phyloP scores from a whole-genome alignment of 2,113 vertebrate genomes.

The Grallaria varia region DNA sequence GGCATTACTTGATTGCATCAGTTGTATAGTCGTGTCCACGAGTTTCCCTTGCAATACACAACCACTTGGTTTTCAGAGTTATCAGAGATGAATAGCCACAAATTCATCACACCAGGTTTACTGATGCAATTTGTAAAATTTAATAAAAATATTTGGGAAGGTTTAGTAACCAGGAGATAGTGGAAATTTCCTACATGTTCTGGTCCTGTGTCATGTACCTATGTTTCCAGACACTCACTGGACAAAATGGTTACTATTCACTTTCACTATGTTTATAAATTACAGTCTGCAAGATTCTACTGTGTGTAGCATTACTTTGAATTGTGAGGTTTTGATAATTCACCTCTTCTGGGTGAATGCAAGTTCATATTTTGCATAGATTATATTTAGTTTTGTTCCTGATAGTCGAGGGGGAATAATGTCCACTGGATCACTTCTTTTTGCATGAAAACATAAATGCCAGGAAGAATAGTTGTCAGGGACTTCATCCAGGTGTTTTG shows the following conservation, averaged over 20 bases:
- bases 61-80: background rate
- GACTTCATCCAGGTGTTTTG: background rate
- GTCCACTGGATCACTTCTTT: background rate
- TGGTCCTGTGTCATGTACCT: background rate
- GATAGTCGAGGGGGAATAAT: background rate
- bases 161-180: background rate
- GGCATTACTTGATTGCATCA: too few relatives aligned
- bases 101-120: background rate
- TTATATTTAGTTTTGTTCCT: background rate
- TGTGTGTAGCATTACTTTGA: rapidly evolving
- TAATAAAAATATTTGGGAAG: background rate
- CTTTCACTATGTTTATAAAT: background rate
- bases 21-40: too few relatives aligned
- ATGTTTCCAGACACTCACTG: background rate
- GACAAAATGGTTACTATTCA: background rate
- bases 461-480: background rate
- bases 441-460: background rate
- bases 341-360: background rate
- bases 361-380: background rate
- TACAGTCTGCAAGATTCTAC: background rate
- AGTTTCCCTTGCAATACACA: too few relatives aligned
- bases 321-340: background rate
- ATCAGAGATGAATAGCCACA: background rate
- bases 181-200: background rate
- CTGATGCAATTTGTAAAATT: background rate